Evolutionary conservation across 2,888 invertebrate species (phyloP).

Genomic region (Apodemia zela): DNA sequence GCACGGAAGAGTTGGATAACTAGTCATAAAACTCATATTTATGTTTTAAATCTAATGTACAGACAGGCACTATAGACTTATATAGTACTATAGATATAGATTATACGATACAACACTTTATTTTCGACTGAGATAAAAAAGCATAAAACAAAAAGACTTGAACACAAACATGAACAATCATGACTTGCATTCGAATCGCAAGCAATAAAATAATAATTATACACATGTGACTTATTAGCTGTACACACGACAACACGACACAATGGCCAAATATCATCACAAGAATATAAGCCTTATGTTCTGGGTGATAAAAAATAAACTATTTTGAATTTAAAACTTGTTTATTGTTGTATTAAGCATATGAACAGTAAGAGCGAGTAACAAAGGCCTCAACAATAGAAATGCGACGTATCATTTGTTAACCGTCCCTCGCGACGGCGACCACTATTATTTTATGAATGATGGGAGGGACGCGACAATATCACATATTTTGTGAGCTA

Average conservation of each 20-base stretch:
- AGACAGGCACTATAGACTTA: too few relatives aligned
- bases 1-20: too few relatives aligned
- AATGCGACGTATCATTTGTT: conserved; percentile 77
- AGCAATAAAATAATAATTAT: conserved; percentile 78
- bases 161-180: conserved; percentile 38
- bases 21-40: too few relatives aligned
- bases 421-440: conserved; percentile 73
- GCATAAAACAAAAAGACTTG: conserved; percentile 15
- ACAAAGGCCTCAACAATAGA: conserved; percentile 76
- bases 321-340: not conserved
- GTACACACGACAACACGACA: conserved; percentile 7
- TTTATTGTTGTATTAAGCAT: not conserved
- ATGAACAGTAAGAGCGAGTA: conserved; percentile 52
- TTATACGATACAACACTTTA: conserved; percentile 15
- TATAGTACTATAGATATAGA: conserved; percentile 28
- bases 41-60: too few relatives aligned
- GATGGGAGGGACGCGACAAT: conserved; percentile 56
- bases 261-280: not conserved
- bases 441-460: conserved; percentile 76
- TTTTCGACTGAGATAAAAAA: not conserved
- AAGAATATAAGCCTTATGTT: not conserved
- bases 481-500: conserved; percentile 44
- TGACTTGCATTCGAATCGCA: conserved; percentile 67
- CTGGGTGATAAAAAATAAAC: not conserved
- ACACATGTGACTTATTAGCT: conserved; percentile 68